phyloP scores from a whole-genome alignment of 2,113 vertebrate species.

The Phaethon lepturus region DNA sequence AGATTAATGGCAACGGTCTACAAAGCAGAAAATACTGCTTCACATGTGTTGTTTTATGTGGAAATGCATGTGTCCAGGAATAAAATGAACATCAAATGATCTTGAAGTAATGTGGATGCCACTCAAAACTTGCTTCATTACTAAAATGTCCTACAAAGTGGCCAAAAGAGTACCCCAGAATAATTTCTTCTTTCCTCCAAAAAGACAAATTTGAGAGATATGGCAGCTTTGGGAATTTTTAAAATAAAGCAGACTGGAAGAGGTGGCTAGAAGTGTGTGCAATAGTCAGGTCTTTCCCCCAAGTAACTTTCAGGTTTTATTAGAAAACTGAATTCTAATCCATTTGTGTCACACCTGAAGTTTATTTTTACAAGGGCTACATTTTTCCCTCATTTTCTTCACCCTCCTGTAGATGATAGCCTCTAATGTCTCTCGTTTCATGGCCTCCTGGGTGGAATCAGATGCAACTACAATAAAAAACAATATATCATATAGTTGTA shows the following conservation, averaged over 20 bases:
- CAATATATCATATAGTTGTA: fast-evolving
- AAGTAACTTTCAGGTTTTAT: neutral
- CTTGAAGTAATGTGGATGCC: fast-evolving
- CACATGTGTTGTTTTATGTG: neutral
- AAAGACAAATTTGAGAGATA: neutral
- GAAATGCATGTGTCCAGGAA: neutral
- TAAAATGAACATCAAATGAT: neutral
- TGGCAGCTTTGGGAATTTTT: neutral
- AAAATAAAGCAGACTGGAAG: neutral
- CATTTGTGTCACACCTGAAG: neutral
- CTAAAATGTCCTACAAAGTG: fast-evolving
- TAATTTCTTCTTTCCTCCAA: neutral
- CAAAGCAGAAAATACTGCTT: neutral
- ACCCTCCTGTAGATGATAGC: neutral
- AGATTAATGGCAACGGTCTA: neutral
- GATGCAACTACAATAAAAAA: neutral
- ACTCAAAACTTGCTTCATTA: neutral
- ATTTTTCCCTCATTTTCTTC: neutral
- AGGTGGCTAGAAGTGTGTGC: neutral
- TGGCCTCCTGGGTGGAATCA: neutral
- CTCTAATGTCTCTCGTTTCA: neutral
- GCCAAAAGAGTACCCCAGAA: neutral
- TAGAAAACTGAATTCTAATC: neutral
- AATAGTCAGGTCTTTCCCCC: neutral
- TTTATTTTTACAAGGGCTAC: neutral